These are phyloP conservation scores for Podarcis raffonei DNA, from an alignment of 2,113 vertebrate species.

Conservation along the genomic window DNA sequence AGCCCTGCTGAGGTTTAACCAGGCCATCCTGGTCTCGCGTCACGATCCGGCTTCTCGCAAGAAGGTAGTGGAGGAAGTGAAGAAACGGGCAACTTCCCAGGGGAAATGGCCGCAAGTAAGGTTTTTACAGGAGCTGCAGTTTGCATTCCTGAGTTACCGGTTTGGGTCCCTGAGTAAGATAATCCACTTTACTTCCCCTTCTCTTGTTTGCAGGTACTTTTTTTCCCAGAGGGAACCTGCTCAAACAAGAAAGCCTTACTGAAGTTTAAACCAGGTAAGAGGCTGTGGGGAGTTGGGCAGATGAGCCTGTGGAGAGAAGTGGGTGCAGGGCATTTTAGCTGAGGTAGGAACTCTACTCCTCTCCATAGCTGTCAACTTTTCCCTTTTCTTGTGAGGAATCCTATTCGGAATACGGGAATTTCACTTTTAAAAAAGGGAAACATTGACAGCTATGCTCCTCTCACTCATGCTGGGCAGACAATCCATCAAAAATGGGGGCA, in stretches of 20 bases:
- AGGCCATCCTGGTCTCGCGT: conserved; percentile 86
- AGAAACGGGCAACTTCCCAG: conserved; percentile 80
- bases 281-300: not conserved
- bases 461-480: too few relatives aligned
- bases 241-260: conserved; percentile 85
- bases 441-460: too few relatives aligned
- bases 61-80: conserved; percentile 81
- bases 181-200: not conserved
- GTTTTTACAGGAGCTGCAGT: not conserved
- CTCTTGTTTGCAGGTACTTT: conserved; percentile 78
- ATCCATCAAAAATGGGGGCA: too few relatives aligned
- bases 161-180: too few relatives aligned
- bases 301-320: not conserved
- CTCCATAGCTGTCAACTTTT: too few relatives aligned
- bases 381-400: too few relatives aligned
- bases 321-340: too few relatives aligned
- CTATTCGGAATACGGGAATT: too few relatives aligned
- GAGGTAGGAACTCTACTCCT: not conserved
- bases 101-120: conserved; percentile 90
- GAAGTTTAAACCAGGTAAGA: conserved; percentile 89
- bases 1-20: conserved; percentile 89
- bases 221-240: conserved; percentile 91
- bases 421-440: too few relatives aligned
- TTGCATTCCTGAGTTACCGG: not conserved
- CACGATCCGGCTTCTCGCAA: conserved; percentile 86